Percentiles rank a stretch among this genome's conserved stretches.
Evolutionary conservation across 2,797 vertebrate genomes (phyloP).

Genomic region (Melanotaenia maccullochi): DNA sequence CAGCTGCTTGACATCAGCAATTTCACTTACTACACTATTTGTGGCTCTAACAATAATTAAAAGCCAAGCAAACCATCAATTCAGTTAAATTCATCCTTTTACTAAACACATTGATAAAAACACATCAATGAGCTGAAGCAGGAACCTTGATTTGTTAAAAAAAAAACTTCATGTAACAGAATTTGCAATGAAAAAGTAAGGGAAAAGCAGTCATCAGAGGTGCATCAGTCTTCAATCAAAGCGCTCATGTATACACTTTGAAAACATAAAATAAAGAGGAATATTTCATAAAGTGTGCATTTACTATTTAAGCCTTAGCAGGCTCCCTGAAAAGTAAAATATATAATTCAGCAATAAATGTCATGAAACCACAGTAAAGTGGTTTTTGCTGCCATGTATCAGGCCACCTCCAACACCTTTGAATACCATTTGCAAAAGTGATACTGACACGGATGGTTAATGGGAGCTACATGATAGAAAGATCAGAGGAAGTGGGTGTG

Average conservation of each 20-base stretch:
- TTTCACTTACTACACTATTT: too few relatives aligned
- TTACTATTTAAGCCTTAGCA: background rate
- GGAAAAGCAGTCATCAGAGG: background rate
- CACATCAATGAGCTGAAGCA: background rate
- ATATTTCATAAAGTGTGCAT: background rate
- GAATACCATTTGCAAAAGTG: constrained; percentile 19
- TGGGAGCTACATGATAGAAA: constrained; percentile 19
- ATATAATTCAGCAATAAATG: constrained; percentile 18
- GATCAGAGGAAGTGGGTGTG: constrained; percentile 26
- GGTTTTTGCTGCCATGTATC: background rate
- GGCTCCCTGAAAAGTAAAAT: background rate
- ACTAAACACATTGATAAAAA: background rate
- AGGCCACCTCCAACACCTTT: constrained; percentile 24
- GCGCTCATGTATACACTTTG: constrained; percentile 1
- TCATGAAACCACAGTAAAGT: constrained; percentile 18
- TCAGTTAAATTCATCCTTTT: background rate
- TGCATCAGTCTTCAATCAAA: background rate
- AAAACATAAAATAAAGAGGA: background rate
- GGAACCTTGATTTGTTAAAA: too few relatives aligned
- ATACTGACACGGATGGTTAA: constrained; percentile 15
- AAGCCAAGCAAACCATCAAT: too few relatives aligned
- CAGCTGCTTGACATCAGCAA: too few relatives aligned
- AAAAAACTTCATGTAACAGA: too few relatives aligned
- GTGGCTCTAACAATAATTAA: too few relatives aligned
- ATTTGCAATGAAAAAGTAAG: background rate